These are phyloP conservation scores for Calephelis nemesis DNA, from an alignment of 1,140 invertebrate genomes.

Conservation along the genomic window DNA sequence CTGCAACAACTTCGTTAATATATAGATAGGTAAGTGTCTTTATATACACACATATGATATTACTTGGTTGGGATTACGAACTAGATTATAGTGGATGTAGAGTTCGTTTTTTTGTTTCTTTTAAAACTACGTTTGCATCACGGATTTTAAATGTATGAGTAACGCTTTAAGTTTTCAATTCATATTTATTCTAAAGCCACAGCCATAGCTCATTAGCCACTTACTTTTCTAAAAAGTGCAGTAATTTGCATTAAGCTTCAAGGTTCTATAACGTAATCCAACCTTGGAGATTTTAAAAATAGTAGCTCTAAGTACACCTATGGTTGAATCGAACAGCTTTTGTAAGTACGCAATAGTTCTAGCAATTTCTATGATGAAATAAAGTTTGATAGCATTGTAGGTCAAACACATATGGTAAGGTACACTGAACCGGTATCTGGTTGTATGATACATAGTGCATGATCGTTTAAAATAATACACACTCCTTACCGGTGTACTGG, in stretches of 20 bases:
- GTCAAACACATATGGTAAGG: constrained; percentile 48
- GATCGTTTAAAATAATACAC: constrained; percentile 2
- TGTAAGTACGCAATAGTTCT: constrained; percentile 15
- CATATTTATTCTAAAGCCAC: no score
- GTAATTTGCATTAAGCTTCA: not conserved
- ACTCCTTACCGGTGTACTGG: not conserved
- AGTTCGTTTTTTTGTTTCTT: no score
- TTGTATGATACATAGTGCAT: constrained; percentile 13
- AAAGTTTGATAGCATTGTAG: constrained; percentile 48
- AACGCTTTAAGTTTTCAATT: no score
- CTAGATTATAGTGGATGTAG: no score
- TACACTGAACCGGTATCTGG: constrained; percentile 25
- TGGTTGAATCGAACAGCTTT: constrained; percentile 7
- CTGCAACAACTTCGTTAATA: no score
- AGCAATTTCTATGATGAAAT: constrained; percentile 34
- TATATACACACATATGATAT: no score
- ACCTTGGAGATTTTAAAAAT: not conserved
- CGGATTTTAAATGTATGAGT: no score
- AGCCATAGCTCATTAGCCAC: no score
- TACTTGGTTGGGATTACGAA: no score
- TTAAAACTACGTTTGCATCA: no score
- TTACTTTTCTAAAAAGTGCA: not conserved
- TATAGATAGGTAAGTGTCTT: no score
- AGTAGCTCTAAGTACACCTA: not conserved
- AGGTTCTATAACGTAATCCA: constrained; percentile 2